Evolutionary conservation across 1,140 invertebrate genomes (phyloP), one percentile per base, ranked within the genome.

Genomic region (Varroa destructor): DNA sequence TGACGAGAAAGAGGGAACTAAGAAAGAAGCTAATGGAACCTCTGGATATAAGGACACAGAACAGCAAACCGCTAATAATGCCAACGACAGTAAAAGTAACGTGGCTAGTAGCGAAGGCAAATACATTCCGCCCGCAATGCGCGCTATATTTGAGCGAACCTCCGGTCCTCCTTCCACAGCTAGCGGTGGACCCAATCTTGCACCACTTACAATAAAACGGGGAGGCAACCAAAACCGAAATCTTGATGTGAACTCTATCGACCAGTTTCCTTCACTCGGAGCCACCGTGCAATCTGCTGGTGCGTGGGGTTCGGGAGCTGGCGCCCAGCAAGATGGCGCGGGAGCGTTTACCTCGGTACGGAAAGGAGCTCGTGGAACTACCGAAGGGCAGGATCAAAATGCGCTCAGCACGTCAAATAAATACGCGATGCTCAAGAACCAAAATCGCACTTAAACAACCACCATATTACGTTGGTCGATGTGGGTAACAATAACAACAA

Each of bases 161-260:
- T 12, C 40, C 2, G 40, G 57, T 46, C 40, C 12, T 25, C 40
- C 46, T 12, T 40, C 61, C 1, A 37, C 61, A 1, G 14, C 61
- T 12, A 46, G 12, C 14, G 61, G 61, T 40, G 46, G 46, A 3
- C 61, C 61, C 1, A 67, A 43, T 12, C 36, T 67, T 12, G 61
- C 40, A 10, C 40, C 40, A 8, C 3, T 46, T 1, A 67, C 12
- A 12, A 4, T 67, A 40, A 67, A 67, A 46, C 10, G 61, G 14
- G 40, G 1, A 1, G n/a, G 40, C 12, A 12, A 43, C 40, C 40
- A 67, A 4, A 67, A 40, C 8, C 61, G 46, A 37, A 67, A 67
- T 43, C 40, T 67, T 46, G 61, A 67, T 37, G 61, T 67, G 40
- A 67, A 67, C 37, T 67, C 61, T 1, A 67, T 46, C 61, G 61